These are phyloP conservation scores for Eutrigla gurnardus DNA, from an alignment of 2,797 vertebrate genomes.

Conservation along the genomic window DNA sequence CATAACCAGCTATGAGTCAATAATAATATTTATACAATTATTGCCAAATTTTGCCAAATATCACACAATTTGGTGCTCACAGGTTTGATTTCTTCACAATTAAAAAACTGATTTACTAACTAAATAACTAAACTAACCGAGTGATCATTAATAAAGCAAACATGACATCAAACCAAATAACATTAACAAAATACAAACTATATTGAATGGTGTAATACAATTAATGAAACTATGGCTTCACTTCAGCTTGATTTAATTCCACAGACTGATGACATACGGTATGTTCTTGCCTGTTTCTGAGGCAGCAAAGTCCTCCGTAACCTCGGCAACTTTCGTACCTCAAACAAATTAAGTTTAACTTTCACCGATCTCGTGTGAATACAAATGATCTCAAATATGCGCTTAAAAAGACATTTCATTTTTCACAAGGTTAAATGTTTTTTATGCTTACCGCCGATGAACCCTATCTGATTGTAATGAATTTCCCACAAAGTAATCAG, in stretches of 20 bases:
- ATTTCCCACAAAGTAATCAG: slow-evolving; percentile 58
- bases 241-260: slow-evolving; percentile 34
- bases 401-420: slow-evolving; percentile 51
- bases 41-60: neutral
- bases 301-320: slow-evolving; percentile 22
- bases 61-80: neutral
- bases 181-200: neutral
- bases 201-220: slow-evolving; percentile 24
- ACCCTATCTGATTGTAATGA: slow-evolving; percentile 68
- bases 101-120: neutral
- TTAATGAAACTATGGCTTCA: slow-evolving; percentile 26
- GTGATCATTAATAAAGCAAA: too few species aligned
- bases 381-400: slow-evolving; percentile 53
- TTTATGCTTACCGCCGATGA: slow-evolving; percentile 56
- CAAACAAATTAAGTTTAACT: slow-evolving; percentile 42
- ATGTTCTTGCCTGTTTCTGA: slow-evolving; percentile 12
- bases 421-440: slow-evolving; percentile 68
- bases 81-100: slow-evolving; percentile 8
- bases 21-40: too few species aligned
- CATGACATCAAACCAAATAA: too few species aligned
- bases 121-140: too few species aligned
- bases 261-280: slow-evolving; percentile 32
- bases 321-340: slow-evolving; percentile 41
- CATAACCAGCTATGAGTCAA: slow-evolving; percentile 3
- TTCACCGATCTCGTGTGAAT: slow-evolving; percentile 35